These are phyloP conservation scores for zebrafish (Danio rerio) DNA, from an alignment of 2,113 vertebrate genomes.

Conservation along the genomic window DNA sequence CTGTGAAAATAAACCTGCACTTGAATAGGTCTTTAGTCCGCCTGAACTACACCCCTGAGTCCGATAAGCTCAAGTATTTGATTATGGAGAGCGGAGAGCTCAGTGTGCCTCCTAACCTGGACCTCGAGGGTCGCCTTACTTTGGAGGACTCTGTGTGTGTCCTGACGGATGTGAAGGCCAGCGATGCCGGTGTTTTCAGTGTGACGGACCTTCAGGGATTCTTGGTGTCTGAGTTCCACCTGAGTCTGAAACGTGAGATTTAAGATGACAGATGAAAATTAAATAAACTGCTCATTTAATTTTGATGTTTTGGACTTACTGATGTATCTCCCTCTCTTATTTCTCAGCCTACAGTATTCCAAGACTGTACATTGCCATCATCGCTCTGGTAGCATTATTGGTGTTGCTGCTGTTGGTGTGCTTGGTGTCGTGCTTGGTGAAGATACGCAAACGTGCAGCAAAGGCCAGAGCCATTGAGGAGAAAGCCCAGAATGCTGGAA, in stretches of 20 bases:
- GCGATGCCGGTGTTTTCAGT: constrained; percentile 70
- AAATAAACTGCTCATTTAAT: background rate
- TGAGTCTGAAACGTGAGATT: constrained; percentile 66
- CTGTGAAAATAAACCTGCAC: constrained; percentile 75
- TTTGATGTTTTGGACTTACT: background rate
- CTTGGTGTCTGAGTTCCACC: constrained; percentile 66
- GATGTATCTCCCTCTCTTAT: background rate
- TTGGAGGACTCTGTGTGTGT: constrained; percentile 67
- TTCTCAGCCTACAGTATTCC: constrained; percentile 74
- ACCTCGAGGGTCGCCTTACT: constrained; percentile 67
- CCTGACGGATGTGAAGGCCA: constrained; percentile 65
- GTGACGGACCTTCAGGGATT: constrained; percentile 70
- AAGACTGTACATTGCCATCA: constrained; percentile 74
- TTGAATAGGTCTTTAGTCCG: constrained; percentile 71
- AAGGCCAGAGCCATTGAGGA: constrained; percentile 75
- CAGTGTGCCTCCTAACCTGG: constrained; percentile 59
- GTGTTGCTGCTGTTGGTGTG: constrained; percentile 78
- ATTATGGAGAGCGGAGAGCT: constrained; percentile 73
- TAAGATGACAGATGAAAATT: background rate
- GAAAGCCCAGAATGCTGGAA: constrained; percentile 74
- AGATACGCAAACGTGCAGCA: constrained; percentile 76
- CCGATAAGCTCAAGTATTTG: constrained; percentile 41
- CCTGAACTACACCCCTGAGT: constrained; percentile 64
- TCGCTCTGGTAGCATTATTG: constrained; percentile 75
- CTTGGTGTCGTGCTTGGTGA: constrained; percentile 78